Base-by-base conservation (phyloP, 1,140 invertebrate genomes). In the Trypoxylus dichotomus region DNA sequence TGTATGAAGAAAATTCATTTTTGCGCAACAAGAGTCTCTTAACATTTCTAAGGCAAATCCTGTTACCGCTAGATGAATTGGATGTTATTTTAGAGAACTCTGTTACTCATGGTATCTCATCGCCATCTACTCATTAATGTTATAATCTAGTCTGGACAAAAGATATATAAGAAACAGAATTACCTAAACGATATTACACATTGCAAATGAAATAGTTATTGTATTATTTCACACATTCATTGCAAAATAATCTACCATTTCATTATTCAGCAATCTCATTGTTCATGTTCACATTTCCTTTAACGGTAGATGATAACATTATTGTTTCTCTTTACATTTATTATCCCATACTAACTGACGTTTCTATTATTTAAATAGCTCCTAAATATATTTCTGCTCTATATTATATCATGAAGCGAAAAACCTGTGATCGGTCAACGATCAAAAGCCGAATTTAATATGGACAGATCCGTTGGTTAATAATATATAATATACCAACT, bases 1-100 rank as follows among this genome's bases (percentile, higher is more conserved):
- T 99, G 95, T 99, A 98, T 83, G 97, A 99, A 85, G 97, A 98
- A 83, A 91, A 93, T 79, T 98, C 97, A 68, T 99, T 99, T 87
- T 87, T 99, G 32, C 90, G 97, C 75, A 95, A 96, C 84, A 89
- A 92, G 68, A 92, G 92, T 76, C 89, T 97, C 42, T 90, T 96
- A 41, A 95, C 93, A 79, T 98, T 97, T 87, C 90, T 99, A 15
- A 90, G 95, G 79, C 95, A 98, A 87, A 96, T 99, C 82, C 89
- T 99, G 29, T 92, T 95, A 79, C 95, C 96, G 3, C 89, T 99
- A 8, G 94, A 96, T 83, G 96, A 98, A 81, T 97, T 97, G 84
- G 93, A 97, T 83, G 96, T 99, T 81, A 92, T 93, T 68, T 88
- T 99, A 21, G 97, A 99, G 88, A 94, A 97, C 81, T 98, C 97